These are phyloP conservation scores for Leptinotarsa texana DNA, from an alignment of 1,140 invertebrate genomes.

Conservation along the genomic window DNA sequence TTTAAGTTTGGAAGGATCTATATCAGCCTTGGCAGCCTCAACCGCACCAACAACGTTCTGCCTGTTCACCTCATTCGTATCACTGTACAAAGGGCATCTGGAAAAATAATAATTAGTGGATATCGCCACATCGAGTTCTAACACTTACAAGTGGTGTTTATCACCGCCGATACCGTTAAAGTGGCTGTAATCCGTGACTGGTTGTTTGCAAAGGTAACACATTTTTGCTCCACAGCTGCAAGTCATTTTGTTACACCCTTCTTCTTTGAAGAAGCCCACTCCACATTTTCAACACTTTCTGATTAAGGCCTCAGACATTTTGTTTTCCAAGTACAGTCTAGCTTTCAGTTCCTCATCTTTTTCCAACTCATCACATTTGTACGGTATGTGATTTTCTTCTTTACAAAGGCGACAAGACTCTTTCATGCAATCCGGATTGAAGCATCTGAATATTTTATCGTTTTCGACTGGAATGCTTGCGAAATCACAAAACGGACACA, in stretches of 20 bases:
- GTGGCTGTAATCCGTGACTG: constrained; percentile 64
- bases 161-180: constrained; percentile 60
- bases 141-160: constrained; percentile 43
- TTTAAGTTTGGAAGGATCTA: constrained; percentile 45
- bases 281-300: constrained; percentile 66
- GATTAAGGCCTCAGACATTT: constrained; percentile 67
- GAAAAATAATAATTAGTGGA: background rate
- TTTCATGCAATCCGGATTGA: constrained; percentile 68
- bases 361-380: constrained; percentile 65
- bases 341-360: constrained; percentile 61
- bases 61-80: constrained; percentile 40
- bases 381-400: constrained; percentile 66
- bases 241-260: constrained; percentile 74
- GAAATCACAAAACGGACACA: constrained; percentile 69
- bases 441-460: constrained; percentile 67
- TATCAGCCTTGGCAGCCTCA: constrained; percentile 43
- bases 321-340: constrained; percentile 65
- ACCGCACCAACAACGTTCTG: constrained; percentile 42
- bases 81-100: constrained; percentile 48
- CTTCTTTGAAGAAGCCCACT: constrained; percentile 65
- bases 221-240: constrained; percentile 69
- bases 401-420: constrained; percentile 68
- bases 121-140: background rate
- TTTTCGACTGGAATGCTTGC: constrained; percentile 62
- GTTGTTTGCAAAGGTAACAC: constrained; percentile 70